These are phyloP conservation scores for Oreochromis tanganicae DNA, from an alignment of 2,113 vertebrate genomes.

Conservation along the genomic window DNA sequence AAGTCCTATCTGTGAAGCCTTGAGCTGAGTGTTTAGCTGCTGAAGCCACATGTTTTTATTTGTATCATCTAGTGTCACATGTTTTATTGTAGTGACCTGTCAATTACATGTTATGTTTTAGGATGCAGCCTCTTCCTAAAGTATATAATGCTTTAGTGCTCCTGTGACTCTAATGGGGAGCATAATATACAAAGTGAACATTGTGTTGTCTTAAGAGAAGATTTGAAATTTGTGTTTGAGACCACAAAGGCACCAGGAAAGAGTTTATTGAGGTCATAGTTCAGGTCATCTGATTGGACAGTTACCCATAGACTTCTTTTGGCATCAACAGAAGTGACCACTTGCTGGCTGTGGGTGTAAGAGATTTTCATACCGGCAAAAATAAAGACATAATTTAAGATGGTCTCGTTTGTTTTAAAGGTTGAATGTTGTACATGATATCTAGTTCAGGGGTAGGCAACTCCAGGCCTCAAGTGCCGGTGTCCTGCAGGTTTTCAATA, in stretches of 20 bases:
- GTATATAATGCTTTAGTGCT: not conserved
- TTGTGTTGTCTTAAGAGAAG: not conserved
- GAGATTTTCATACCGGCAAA: not conserved
- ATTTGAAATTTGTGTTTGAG: not conserved
- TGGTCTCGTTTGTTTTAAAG: not conserved
- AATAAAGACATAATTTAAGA: not conserved
- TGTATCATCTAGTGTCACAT: not conserved
- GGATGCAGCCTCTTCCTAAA: not conserved
- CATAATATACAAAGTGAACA: not conserved
- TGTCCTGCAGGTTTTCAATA: not conserved
- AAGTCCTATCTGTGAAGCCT: not conserved
- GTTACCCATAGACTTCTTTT: not conserved
- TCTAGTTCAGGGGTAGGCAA: not conserved
- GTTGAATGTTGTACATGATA: not conserved
- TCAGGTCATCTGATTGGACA: not conserved
- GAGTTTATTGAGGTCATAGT: not conserved
- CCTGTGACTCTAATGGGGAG: not conserved
- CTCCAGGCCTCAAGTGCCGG: not conserved
- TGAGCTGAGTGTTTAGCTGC: not conserved
- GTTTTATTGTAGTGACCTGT: not conserved
- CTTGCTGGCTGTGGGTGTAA: not conserved
- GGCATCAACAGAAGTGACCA: not conserved
- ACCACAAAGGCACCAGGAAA: not conserved
- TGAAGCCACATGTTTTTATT: not conserved
- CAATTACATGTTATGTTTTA: not conserved